A percentile compares a stretch with the other conserved stretches of the same genome.
These are phyloP conservation scores for Phycodurus eques DNA, from an alignment of 2,113 vertebrate species.

Conservation along the genomic window DNA sequence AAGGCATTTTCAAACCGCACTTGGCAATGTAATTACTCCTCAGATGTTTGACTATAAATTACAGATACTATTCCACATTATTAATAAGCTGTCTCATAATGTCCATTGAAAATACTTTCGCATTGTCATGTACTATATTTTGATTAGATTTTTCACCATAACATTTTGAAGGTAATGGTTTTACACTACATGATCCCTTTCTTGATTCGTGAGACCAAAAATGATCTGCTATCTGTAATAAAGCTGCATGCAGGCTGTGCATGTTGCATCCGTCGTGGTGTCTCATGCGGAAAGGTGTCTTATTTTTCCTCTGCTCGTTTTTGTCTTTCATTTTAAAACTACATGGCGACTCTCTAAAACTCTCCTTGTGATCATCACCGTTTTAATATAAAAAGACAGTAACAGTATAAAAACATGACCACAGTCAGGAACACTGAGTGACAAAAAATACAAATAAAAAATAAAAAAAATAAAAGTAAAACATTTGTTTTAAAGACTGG, in stretches of 20 bases:
- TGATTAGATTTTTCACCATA: background rate
- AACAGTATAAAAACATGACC: slow-evolving; percentile 57
- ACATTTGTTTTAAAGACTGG: background rate
- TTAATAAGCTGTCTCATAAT: background rate
- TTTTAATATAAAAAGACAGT: slow-evolving; percentile 57
- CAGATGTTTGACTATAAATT: background rate
- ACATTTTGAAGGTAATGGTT: background rate
- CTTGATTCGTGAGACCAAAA: background rate
- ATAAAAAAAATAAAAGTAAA: slow-evolving; percentile 21
- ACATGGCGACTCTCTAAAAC: background rate
- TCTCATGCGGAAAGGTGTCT: too few relatives aligned
- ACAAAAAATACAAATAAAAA: slow-evolving; percentile 33
- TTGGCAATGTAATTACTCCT: background rate
- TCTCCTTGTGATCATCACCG: background rate
- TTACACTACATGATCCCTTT: background rate
- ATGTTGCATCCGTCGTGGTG: background rate
- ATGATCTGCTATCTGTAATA: background rate
- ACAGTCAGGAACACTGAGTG: slow-evolving; percentile 36
- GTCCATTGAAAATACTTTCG: background rate
- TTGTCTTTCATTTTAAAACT: background rate
- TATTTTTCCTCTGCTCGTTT: background rate
- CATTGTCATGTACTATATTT: background rate
- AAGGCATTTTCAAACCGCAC: too few relatives aligned
- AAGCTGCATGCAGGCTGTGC: background rate
- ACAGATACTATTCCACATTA: background rate